Percentiles rank a stretch among this genome's conserved stretches.
phyloP scores from a whole-genome alignment of 35 echinoderm and acorn worm genomes.

The Lytechinus pictus region DNA sequence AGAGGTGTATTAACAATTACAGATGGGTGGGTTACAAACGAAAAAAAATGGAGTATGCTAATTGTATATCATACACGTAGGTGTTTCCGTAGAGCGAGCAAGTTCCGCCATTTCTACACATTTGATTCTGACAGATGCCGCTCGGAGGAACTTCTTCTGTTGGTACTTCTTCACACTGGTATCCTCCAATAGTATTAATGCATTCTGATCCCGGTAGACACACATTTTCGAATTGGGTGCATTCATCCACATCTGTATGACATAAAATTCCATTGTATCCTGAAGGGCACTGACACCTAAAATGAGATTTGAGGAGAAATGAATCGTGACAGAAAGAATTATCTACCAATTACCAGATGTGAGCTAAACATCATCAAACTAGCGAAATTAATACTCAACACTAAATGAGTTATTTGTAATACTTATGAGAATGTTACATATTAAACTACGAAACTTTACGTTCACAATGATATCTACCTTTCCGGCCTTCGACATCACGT shows the following conservation, averaged over 20 bases:
- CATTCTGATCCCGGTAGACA: constrained; percentile 9
- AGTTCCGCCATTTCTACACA: constrained; percentile 29
- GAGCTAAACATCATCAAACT: no score
- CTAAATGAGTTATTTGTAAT: no score
- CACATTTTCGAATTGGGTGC: background rate
- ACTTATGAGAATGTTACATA: no score
- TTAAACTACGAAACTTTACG: no score
- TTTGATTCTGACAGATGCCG: constrained; percentile 24
- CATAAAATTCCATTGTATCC: background rate
- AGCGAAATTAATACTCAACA: no score
- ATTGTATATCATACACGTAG: constrained; percentile 27
- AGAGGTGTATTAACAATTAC: background rate
- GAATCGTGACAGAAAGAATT: background rate
- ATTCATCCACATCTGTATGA: background rate
- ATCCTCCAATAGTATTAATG: background rate
- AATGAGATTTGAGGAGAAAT: background rate
- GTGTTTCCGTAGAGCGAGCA: background rate
- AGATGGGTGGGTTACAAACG: background rate
- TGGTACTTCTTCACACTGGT: constrained; percentile 15
- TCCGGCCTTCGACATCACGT: no score
- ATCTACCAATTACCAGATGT: no score
- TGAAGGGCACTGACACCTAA: background rate
- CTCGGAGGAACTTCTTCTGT: background rate
- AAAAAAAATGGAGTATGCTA: no score
- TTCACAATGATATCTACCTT: no score